phyloP scores from a whole-genome alignment of 2,113 vertebrate genomes.

The Mormyrus lacerda region DNA sequence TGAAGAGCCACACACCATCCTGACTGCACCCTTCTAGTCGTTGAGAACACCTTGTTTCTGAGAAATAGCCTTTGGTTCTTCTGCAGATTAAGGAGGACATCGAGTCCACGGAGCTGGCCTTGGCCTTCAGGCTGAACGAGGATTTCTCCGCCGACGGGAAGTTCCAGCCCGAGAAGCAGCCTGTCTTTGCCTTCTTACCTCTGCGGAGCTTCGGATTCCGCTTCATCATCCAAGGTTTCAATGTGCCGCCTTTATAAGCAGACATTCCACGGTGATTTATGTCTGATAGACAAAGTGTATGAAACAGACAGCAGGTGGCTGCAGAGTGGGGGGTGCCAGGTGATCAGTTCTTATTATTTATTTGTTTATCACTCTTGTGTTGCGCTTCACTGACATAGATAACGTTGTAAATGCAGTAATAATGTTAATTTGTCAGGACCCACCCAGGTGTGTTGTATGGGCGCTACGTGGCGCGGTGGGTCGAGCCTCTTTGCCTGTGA shows the following conservation, averaged over 20 bases:
- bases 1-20: not conserved
- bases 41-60: not conserved
- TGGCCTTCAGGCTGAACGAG: slow-evolving; percentile 58
- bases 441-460: not conserved
- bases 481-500: not conserved
- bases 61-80: not conserved
- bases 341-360: not conserved
- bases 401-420: not conserved
- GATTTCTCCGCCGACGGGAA: slow-evolving; percentile 17
- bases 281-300: not conserved
- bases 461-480: not conserved
- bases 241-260: not conserved
- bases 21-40: not conserved
- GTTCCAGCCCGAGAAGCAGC: slow-evolving; percentile 59
- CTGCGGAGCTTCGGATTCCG: slow-evolving; percentile 68
- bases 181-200: slow-evolving; percentile 66
- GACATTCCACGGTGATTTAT: not conserved
- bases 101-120: slow-evolving; percentile 60
- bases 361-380: not conserved
- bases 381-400: not conserved
- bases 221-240: slow-evolving; percentile 65
- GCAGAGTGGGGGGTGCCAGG: not conserved
- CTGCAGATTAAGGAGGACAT: slow-evolving; percentile 61
- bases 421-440: not conserved
- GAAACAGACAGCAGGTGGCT: not conserved